These are phyloP conservation scores for Eupithecia subfuscata DNA, from an alignment of 2,888 invertebrate genomes.

Conservation along the genomic window DNA sequence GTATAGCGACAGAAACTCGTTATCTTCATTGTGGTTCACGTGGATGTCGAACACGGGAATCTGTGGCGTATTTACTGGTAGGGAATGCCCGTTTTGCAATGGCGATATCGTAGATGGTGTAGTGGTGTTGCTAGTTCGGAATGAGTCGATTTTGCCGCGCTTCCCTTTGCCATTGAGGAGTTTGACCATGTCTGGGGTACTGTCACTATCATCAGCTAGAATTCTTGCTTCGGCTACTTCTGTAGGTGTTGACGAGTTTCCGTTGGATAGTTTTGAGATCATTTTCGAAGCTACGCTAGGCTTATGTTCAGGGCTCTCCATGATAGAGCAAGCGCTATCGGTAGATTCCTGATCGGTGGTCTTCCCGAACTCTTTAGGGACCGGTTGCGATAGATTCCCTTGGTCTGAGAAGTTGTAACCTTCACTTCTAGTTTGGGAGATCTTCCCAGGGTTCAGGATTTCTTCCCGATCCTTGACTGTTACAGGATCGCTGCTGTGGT, in stretches of 20 bases:
- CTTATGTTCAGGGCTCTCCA: conserved; percentile 71
- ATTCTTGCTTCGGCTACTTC: conserved; percentile 57
- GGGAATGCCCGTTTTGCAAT: conserved; percentile 75
- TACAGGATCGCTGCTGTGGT: conserved; percentile 66
- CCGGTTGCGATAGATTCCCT: conserved; percentile 59
- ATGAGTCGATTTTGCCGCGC: conserved; percentile 70
- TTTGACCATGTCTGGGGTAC: conserved; percentile 73
- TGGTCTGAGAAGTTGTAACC: conserved; percentile 66
- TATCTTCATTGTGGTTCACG: conserved; percentile 74
- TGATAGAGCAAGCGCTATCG: conserved; percentile 69
- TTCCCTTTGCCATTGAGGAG: conserved; percentile 62
- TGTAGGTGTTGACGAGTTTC: conserved; percentile 77
- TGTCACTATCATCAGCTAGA: conserved; percentile 61
- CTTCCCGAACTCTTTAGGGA: conserved; percentile 61
- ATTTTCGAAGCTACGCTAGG: conserved; percentile 72
- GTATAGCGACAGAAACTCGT: conserved; percentile 76
- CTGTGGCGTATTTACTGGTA: conserved; percentile 71
- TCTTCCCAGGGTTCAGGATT: conserved; percentile 57
- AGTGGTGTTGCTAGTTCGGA: conserved; percentile 70
- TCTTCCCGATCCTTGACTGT: conserved; percentile 61
- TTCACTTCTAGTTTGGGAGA: conserved; percentile 64
- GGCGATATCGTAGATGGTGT: conserved; percentile 81
- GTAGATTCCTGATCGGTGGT: conserved; percentile 77
- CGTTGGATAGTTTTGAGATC: conserved; percentile 78
- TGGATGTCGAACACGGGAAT: conserved; percentile 77